These are phyloP conservation scores for Melanophora roralis DNA, from an alignment of 2,888 invertebrate genomes.

Conservation along the genomic window DNA sequence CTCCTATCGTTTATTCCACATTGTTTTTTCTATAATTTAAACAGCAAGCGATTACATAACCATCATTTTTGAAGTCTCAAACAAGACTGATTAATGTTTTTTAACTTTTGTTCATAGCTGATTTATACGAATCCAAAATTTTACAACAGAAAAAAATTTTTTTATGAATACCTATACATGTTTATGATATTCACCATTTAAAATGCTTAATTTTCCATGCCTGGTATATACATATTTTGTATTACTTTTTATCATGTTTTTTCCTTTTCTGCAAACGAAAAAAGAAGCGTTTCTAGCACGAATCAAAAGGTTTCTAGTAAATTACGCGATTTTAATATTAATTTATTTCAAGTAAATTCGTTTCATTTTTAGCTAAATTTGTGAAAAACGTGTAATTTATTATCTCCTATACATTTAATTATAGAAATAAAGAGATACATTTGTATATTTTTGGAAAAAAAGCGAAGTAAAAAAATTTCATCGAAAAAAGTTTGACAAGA, in stretches of 20 bases:
- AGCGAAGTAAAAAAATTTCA: slow-evolving; percentile 39
- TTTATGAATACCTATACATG: no score
- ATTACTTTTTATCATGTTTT: slow-evolving; percentile 44
- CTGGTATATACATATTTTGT: slow-evolving; percentile 14
- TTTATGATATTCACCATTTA: no score
- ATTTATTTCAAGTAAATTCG: slow-evolving; percentile 32
- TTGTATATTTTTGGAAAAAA: slow-evolving; percentile 45
- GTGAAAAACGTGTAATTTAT: slow-evolving; percentile 30
- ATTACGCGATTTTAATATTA: slow-evolving; percentile 51
- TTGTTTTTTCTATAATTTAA: no score
- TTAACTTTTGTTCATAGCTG: no score
- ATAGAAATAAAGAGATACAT: slow-evolving; percentile 40
- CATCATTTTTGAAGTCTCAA: no score
- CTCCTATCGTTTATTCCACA: no score
- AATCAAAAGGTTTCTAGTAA: slow-evolving; percentile 1
- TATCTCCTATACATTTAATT: not conserved
- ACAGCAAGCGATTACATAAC: no score
- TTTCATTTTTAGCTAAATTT: slow-evolving; percentile 33
- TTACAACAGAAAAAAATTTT: no score
- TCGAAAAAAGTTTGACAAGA: slow-evolving; percentile 22
- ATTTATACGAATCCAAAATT: no score
- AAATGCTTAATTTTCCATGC: no score
- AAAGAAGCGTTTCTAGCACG: slow-evolving; percentile 31
- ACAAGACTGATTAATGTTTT: no score
- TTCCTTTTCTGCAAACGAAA: slow-evolving; percentile 40